phyloP scores from a whole-genome alignment of 2,888 invertebrate genomes.

The Phyto melanocephala region DNA sequence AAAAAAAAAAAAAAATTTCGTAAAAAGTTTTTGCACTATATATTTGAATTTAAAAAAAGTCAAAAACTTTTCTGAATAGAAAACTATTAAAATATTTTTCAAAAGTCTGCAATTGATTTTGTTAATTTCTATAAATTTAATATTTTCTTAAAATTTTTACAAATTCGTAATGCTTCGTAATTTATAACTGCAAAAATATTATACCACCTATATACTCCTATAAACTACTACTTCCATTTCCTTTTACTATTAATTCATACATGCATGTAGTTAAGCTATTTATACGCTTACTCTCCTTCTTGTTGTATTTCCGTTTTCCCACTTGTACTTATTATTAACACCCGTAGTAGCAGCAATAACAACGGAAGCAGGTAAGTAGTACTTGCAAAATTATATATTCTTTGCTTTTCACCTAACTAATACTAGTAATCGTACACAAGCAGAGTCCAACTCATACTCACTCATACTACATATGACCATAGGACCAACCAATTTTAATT shows the following conservation, averaged over 20 bases:
- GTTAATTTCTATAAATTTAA: no score
- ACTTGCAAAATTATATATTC: background rate
- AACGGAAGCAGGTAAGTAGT: background rate
- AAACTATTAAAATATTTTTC: no score
- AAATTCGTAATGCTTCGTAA: no score
- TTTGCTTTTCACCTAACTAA: conserved; percentile 10
- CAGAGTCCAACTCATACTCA: background rate
- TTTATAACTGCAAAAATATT: no score
- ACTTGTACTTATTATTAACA: conserved; percentile 21
- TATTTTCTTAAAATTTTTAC: no score
- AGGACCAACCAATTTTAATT: conserved; percentile 53
- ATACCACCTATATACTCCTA: background rate
- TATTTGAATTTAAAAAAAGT: no score
- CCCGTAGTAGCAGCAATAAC: background rate
- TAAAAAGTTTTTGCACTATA: no score
- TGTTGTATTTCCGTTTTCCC: background rate
- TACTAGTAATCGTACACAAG: background rate
- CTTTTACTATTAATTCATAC: background rate
- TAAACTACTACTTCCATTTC: background rate
- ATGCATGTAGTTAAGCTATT: conserved; percentile 7
- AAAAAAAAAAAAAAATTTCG: no score
- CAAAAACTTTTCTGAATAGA: no score
- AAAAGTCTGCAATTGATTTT: no score
- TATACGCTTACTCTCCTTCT: background rate
- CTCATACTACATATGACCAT: background rate